A percentile compares a stretch with the other conserved stretches of the same genome.
Conservation (phyloP, 2,797 vertebrate genomes). For the Momotus momota region DNA sequence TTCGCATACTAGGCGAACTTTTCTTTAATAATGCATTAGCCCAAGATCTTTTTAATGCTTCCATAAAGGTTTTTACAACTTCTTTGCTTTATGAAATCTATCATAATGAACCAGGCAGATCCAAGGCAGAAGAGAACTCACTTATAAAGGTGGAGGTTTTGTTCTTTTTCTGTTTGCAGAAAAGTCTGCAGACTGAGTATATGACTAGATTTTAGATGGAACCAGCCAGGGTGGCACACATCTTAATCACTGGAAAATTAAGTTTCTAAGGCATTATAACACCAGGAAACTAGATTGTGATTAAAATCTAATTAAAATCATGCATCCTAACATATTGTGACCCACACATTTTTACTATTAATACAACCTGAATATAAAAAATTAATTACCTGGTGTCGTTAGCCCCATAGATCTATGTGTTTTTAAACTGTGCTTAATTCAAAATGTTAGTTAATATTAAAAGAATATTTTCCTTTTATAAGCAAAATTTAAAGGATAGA, state of each 20-base stretch:
- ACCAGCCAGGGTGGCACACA: not conserved
- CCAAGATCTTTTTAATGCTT: slow-evolving; percentile 27
- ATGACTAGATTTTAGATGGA: not conserved
- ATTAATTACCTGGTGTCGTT: not conserved
- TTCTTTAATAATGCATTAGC: slow-evolving; percentile 13
- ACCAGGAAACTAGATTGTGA: not conserved
- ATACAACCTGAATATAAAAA: not conserved
- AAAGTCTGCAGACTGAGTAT: not conserved
- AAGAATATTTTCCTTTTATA: not conserved
- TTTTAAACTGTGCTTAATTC: not conserved
- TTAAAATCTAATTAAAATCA: not conserved
- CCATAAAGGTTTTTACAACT: slow-evolving; percentile 36
- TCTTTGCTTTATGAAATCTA: slow-evolving; percentile 9
- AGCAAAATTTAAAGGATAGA: not conserved
- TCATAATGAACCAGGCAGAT: not conserved
- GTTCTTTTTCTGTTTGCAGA: not conserved
- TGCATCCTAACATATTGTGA: not conserved
- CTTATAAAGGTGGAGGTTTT: not conserved
- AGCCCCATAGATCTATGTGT: not conserved
- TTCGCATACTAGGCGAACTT: not conserved
- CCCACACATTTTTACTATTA: not conserved
- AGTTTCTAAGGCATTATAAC: not conserved
- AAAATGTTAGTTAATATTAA: not conserved
- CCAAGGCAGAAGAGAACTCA: not conserved
- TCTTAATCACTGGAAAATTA: not conserved